Percentiles rank a stretch among this genome's conserved stretches.
Evolutionary conservation across 2,888 invertebrate genomes (phyloP).

Genomic region (Drosophila pseudotakahashii): DNA sequence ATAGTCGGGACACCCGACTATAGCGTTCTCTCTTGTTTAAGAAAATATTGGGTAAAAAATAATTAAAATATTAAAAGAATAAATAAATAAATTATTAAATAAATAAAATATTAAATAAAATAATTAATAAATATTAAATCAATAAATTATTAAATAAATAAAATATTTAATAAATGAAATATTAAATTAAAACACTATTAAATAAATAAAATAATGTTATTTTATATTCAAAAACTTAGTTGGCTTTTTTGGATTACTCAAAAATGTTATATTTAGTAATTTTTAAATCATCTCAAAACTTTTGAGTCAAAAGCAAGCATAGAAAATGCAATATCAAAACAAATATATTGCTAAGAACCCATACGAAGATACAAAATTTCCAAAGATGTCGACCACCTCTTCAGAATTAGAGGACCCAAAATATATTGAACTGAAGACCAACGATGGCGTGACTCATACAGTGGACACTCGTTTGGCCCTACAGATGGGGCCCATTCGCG

Average conservation of each 20-base stretch:
- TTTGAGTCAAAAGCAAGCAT: not conserved
- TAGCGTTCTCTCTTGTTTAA: no score
- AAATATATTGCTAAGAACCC: not conserved
- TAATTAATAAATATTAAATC: not conserved
- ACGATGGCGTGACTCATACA: constrained; percentile 37
- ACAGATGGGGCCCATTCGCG: constrained; percentile 31
- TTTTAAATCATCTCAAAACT: not conserved
- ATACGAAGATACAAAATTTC: not conserved
- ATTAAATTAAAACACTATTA: not conserved
- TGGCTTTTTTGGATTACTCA: not conserved
- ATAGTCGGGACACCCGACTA: no score
- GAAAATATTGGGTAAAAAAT: no score
- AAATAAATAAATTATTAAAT: no score
- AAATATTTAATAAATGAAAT: no score
- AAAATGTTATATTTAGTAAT: not conserved
- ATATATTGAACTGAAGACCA: constrained; percentile 36
- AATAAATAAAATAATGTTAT: no score
- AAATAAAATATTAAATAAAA: not conserved
- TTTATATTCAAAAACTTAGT: not conserved
- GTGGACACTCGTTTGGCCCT: constrained; percentile 28
- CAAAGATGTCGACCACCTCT: constrained; percentile 14
- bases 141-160: not conserved
- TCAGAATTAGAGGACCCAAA: not conserved
- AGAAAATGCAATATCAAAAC: not conserved
- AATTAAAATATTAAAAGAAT: no score